These are phyloP conservation scores for Cyanistes caeruleus DNA, from an alignment of 2,113 vertebrate genomes.

Conservation along the genomic window DNA sequence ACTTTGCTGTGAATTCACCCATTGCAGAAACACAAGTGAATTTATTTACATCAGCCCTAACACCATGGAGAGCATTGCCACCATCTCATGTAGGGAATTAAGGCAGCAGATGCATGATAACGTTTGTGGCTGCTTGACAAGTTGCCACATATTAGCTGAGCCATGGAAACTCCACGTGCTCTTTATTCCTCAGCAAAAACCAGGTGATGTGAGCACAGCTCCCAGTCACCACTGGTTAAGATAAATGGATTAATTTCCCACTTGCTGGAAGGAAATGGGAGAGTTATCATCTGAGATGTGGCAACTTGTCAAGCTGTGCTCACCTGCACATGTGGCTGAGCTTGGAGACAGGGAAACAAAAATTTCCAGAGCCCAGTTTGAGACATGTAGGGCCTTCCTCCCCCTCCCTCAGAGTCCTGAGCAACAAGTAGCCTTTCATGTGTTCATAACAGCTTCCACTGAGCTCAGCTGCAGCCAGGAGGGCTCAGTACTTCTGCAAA, in stretches of 20 bases:
- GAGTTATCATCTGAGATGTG: neutral
- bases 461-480: constrained; percentile 34
- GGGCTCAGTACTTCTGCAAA: constrained; percentile 35
- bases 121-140: neutral
- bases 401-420: neutral
- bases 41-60: constrained; percentile 22
- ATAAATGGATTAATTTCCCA: constrained; percentile 18
- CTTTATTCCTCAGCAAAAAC: constrained; percentile 7
- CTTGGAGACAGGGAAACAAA: neutral
- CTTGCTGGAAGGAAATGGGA: neutral
- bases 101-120: neutral
- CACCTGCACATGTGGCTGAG: neutral
- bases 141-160: constrained; percentile 2
- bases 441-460: constrained; percentile 21
- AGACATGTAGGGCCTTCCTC: neutral
- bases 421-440: constrained; percentile 23
- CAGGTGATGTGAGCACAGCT: neutral
- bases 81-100: constrained; percentile 1
- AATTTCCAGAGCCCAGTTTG: neutral
- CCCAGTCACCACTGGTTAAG: neutral
- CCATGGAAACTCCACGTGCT: neutral
- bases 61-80: neutral
- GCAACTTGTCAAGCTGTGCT: neutral
- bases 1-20: neutral
- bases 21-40: neutral